Evolutionary conservation across 2,888 invertebrate species (phyloP).

Genomic region (Drosophila setosimentum): DNA sequence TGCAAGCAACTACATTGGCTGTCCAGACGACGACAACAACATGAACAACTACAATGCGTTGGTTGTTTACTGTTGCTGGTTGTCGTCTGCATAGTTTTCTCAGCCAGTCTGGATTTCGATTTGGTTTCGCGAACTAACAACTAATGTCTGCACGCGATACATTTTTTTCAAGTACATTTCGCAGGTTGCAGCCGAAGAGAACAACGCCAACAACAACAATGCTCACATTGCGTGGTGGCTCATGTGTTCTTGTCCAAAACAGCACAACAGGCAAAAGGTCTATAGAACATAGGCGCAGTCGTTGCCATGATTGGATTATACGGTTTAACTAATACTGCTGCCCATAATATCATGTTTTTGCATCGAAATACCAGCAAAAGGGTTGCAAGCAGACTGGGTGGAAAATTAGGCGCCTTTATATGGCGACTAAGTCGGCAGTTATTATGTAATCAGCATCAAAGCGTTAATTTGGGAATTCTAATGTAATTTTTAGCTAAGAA

Average conservation of each 20-base stretch:
- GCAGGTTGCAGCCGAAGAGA: constrained; percentile 45
- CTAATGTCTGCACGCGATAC: constrained; percentile 77
- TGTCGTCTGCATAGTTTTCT: constrained; percentile 69
- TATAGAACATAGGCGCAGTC: constrained; percentile 60
- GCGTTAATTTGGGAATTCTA: neutral
- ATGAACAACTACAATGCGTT: constrained; percentile 32
- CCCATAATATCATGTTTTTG: constrained; percentile 46
- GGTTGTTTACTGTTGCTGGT: constrained; percentile 46
- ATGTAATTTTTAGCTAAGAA: neutral
- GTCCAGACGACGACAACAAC: constrained; percentile 39
- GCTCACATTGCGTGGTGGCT: constrained; percentile 55
- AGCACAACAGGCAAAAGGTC: constrained; percentile 17
- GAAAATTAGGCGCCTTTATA: constrained; percentile 3
- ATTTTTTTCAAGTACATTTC: constrained; percentile 66
- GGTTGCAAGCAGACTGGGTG: constrained; percentile 2
- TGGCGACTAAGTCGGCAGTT: constrained; percentile 9
- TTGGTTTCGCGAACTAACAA: constrained; percentile 46
- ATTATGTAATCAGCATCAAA: neutral
- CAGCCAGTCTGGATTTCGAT: constrained; percentile 68
- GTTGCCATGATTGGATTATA: constrained; percentile 63
- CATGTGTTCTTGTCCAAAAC: constrained; percentile 29
- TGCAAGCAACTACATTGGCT: constrained; percentile 65
- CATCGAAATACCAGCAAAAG: constrained; percentile 19
- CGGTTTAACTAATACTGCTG: constrained; percentile 55
- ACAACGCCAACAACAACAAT: constrained; percentile 17